phyloP scores from a whole-genome alignment of 92 coral and sea anemone species.

The Plumapathes pennacea region DNA sequence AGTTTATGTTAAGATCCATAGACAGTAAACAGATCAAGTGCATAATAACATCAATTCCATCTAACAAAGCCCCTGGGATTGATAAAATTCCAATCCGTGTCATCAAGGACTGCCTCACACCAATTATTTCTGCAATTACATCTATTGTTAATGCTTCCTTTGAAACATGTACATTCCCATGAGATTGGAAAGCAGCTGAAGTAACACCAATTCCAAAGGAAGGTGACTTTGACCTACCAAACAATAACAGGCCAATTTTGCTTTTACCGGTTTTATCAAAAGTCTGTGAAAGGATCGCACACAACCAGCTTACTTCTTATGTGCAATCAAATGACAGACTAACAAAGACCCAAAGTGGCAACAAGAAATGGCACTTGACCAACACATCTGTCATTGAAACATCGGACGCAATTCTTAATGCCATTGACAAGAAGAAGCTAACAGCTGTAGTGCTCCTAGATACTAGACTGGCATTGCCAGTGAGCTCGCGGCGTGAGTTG shows the following conservation, averaged over 20 bases:
- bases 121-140: not conserved
- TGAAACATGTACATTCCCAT: slow-evolving; percentile 6
- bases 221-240: slow-evolving; percentile 33
- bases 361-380: no score
- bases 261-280: slow-evolving; percentile 46
- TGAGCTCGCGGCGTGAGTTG: no score
- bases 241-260: slow-evolving; percentile 45
- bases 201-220: slow-evolving; percentile 36
- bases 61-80: slow-evolving; percentile 8
- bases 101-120: not conserved
- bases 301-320: slow-evolving; percentile 31
- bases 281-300: slow-evolving; percentile 34
- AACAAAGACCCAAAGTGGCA: no score
- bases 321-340: no score
- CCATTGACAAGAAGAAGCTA: no score
- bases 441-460: no score
- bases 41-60: not conserved
- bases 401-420: no score
- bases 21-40: slow-evolving; percentile 11
- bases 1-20: slow-evolving; percentile 8
- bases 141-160: slow-evolving; percentile 21
- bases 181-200: slow-evolving; percentile 43
- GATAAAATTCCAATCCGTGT: slow-evolving; percentile 1
- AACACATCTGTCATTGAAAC: no score
- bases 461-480: no score